Conservation (phyloP, 2,113 vertebrate genomes). For the Marcusenius ussheri region DNA sequence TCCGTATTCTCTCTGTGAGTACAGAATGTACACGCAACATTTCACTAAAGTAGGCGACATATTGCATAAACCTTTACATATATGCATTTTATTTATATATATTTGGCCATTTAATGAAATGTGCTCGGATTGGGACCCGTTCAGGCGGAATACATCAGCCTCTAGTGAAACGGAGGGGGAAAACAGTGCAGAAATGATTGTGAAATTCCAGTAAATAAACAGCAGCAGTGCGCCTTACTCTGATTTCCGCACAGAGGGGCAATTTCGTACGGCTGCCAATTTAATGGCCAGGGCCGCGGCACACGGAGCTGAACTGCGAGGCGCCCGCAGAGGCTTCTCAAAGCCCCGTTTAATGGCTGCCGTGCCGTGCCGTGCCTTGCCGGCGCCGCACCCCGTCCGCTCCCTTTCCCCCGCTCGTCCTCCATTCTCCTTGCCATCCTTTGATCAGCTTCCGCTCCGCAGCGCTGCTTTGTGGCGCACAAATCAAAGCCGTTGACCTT, state of each 20-base stretch:
- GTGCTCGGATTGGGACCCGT: background rate
- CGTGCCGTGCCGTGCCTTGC: background rate
- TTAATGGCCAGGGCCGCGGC: background rate
- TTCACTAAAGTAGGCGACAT: background rate
- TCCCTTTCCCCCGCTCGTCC: background rate
- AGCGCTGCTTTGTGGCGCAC: background rate
- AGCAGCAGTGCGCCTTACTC: background rate
- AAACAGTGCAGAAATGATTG: background rate
- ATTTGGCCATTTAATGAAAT: background rate
- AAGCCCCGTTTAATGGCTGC: background rate
- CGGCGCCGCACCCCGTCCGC: background rate
- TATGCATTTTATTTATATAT: background rate
- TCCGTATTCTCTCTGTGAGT: background rate
- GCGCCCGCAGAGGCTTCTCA: background rate
- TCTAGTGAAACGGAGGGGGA: background rate
- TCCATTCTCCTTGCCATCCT: background rate
- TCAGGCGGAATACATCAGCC: background rate
- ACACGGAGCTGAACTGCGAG: background rate
- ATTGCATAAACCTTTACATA: background rate
- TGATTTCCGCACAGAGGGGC: background rate
- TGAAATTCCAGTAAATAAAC: background rate
- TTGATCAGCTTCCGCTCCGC: background rate
- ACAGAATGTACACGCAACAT: background rate
- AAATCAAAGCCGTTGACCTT: conserved; percentile 7
- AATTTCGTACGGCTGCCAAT: conserved; percentile 8